Conservation (phyloP, 2,888 invertebrate species). For the Dynastes hyllus region DNA sequence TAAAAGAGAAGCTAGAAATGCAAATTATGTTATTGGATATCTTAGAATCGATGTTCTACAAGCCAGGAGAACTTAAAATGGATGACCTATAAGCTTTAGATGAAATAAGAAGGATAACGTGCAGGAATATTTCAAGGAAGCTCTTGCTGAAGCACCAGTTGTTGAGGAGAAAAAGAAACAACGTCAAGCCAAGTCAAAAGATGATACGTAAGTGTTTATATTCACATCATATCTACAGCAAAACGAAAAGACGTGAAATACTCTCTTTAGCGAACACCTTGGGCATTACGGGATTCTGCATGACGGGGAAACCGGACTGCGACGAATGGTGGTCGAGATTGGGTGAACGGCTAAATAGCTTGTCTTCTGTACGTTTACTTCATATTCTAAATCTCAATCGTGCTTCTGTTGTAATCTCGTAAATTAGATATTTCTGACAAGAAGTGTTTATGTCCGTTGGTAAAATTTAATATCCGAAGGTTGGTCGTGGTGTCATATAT, state of each 20-base stretch:
- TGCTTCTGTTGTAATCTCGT: too few species aligned
- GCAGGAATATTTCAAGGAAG: constrained; percentile 63
- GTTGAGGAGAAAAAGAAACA: constrained; percentile 54
- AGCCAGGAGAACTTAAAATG: constrained; percentile 81
- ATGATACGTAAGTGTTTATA: constrained; percentile 89
- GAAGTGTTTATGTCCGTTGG: too few species aligned
- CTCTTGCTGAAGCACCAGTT: constrained; percentile 53
- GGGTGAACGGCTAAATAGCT: too few species aligned
- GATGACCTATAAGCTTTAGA: constrained; percentile 75
- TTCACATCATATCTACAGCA: constrained; percentile 95
- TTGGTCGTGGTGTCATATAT: too few species aligned
- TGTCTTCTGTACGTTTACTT: too few species aligned
- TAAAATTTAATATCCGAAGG: too few species aligned
- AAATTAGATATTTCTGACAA: too few species aligned
- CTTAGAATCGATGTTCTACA: constrained; percentile 86
- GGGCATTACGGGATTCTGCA: constrained; percentile 87
- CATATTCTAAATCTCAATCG: too few species aligned
- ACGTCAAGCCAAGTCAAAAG: constrained; percentile 56
- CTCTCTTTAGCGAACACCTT: constrained; percentile 81
- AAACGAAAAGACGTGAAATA: constrained; percentile 87
- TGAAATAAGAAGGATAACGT: constrained; percentile 79
- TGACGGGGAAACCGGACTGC: constrained; percentile 95
- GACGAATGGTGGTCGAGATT: constrained; percentile 84
- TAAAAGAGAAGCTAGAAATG: constrained; percentile 67
- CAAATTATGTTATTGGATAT: constrained; percentile 88